Percentiles rank a stretch among this genome's conserved stretches.
These are phyloP conservation scores for Zootoca vivipara DNA, from an alignment of 2,113 vertebrate genomes.

Conservation along the genomic window DNA sequence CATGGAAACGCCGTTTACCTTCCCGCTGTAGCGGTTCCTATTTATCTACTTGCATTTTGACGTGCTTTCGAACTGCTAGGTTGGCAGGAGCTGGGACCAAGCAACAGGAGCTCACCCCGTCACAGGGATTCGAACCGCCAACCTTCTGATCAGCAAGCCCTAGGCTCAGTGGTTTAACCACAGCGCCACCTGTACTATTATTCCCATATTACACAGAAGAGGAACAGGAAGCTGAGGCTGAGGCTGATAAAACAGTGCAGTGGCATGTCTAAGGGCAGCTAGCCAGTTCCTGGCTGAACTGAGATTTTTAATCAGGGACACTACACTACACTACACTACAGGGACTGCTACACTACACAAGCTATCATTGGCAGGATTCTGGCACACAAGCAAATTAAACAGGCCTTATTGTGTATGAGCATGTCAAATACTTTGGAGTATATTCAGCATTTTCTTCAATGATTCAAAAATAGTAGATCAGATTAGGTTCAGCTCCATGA, in stretches of 20 bases:
- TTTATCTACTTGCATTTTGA: too few species aligned
- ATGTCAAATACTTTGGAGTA: not conserved
- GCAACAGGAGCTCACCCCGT: too few species aligned
- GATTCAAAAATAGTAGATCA: conserved; percentile 16
- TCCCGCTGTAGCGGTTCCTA: too few species aligned
- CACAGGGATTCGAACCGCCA: too few species aligned
- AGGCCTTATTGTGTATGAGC: not conserved
- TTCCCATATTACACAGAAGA: not conserved
- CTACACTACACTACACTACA: not conserved
- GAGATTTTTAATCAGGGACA: not conserved
- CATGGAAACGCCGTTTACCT: too few species aligned
- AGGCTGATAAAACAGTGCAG: not conserved
- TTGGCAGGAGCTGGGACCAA: too few species aligned
- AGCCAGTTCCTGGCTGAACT: not conserved
- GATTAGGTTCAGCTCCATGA: conserved; percentile 1
- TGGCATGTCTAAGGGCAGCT: not conserved
- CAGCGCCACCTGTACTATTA: too few species aligned
- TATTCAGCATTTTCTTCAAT: not conserved
- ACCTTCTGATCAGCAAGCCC: too few species aligned
- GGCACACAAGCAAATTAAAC: not conserved
- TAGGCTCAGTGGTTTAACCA: too few species aligned
- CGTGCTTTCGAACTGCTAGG: too few species aligned
- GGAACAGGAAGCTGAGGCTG: not conserved
- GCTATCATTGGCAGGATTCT: not conserved
- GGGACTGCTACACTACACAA: not conserved